Conservation (phyloP, 2,113 vertebrate species). For the Nycticorax nycticorax region DNA sequence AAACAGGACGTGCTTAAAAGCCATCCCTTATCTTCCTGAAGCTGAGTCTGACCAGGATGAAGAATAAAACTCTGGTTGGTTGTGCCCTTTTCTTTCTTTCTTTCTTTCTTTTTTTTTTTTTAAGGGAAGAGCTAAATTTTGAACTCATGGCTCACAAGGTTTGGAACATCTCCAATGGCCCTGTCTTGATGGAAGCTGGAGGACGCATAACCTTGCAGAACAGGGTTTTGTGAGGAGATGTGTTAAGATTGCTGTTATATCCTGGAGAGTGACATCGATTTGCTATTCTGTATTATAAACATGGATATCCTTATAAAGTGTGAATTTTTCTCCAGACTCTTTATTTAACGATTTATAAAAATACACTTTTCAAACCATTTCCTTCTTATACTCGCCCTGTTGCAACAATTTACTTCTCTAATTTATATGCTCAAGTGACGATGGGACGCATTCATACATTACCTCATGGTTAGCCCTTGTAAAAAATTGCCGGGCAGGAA, state of each 20-base stretch:
- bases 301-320: background rate
- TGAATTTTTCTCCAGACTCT: background rate
- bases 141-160: background rate
- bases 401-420: background rate
- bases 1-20: background rate
- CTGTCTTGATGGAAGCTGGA: background rate
- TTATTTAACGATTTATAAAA: background rate
- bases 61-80: background rate
- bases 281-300: background rate
- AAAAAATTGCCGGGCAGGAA: background rate
- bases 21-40: background rate
- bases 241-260: background rate
- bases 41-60: background rate
- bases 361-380: background rate
- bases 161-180: background rate
- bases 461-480: background rate
- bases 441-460: background rate
- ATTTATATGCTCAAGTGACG: background rate
- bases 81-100: background rate
- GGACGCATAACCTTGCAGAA: background rate
- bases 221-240: background rate
- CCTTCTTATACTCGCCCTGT: background rate
- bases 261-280: background rate
- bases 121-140: background rate
- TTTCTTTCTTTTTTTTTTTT: background rate